Base-by-base conservation (phyloP, 2,797 vertebrate genomes). In the Parambassis ranga region DNA sequence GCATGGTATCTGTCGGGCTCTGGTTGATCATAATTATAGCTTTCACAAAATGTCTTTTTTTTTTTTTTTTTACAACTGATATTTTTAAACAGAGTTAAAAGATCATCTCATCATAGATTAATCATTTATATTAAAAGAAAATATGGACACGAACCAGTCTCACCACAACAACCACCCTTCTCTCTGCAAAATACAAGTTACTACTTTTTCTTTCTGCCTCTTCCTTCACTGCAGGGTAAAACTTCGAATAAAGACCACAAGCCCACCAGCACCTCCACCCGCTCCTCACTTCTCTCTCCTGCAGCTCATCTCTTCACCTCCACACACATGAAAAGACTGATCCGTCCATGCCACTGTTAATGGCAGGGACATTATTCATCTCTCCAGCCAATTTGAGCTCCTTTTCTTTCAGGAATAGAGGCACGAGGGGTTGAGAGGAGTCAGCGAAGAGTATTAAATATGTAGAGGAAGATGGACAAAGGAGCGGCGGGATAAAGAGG, bases 311-410 rank as follows among this genome's bases (percentile, higher is more conserved):
- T 44, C 64, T 28, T 75, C 74, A 49, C 39, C 90, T 84, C 81
- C 82, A 85, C 81, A 84, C 89, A 92, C 92, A 91, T 90, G 90
- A 92, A 93, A 93, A 92, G 93, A 81, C 89, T 75, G 89, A 91
- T 92, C 88, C 71, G 77, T 92, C 91, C 91, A 86, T 71, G 81
- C 87, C 86, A 77, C 79, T 18, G 86, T 89, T 94, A 95, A 94
- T 94, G 91, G 87, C 65, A 84, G 86, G 76, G 89, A 93, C 93
- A 95, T 94, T 93, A 94, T 94, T 94, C 92, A 93, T 93, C 92
- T 92, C 92, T 93, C 92, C 92, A 93, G 94, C 90, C 90, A 94
- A 84, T 94, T 77, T 94, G 88, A 82, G 88, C 49, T 91, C 89
- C 90, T 79, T 79, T 75, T 90, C 83, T 89, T 89, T 83, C 79